phyloP scores from a whole-genome alignment of 1,140 invertebrate genomes.

The Drosophila virilis region DNA sequence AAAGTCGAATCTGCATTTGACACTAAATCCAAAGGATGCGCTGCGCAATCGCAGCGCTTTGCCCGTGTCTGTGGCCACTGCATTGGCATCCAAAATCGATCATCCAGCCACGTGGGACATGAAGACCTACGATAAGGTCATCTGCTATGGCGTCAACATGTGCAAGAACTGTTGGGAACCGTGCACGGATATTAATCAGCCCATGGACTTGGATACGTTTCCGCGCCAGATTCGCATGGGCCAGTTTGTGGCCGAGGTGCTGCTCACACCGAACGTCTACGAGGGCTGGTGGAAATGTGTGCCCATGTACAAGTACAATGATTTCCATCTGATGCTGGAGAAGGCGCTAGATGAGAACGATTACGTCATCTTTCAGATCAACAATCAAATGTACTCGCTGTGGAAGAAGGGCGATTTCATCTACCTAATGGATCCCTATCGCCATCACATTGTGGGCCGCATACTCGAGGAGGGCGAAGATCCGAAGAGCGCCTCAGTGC shows the following conservation, averaged over 20 bases:
- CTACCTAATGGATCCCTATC: constrained; percentile 79
- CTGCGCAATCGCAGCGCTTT: constrained; percentile 73
- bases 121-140: constrained; percentile 73
- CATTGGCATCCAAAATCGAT: constrained; percentile 75
- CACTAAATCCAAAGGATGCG: constrained; percentile 62
- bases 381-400: constrained; percentile 76
- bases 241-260: constrained; percentile 63
- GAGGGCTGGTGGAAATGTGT: constrained; percentile 79
- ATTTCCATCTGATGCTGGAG: constrained; percentile 65
- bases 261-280: constrained; percentile 59
- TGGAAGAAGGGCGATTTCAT: constrained; percentile 77
- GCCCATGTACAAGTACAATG: constrained; percentile 74
- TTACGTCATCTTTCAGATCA: constrained; percentile 74
- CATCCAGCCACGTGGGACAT: constrained; percentile 77
- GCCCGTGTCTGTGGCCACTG: constrained; percentile 63
- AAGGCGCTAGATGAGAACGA: constrained; percentile 54
- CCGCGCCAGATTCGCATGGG: constrained; percentile 70
- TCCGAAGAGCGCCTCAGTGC: constrained; percentile 64
- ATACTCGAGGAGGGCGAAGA: constrained; percentile 62
- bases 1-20: constrained; percentile 67
- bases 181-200: constrained; percentile 51
- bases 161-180: constrained; percentile 78
- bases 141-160: constrained; percentile 78
- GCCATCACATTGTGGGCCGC: constrained; percentile 69
- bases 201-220: constrained; percentile 70